Evolutionary conservation across 2,797 vertebrate genomes (phyloP), one percentile per base, ranked within the genome.

Genomic region (Serranus cabrilla): DNA sequence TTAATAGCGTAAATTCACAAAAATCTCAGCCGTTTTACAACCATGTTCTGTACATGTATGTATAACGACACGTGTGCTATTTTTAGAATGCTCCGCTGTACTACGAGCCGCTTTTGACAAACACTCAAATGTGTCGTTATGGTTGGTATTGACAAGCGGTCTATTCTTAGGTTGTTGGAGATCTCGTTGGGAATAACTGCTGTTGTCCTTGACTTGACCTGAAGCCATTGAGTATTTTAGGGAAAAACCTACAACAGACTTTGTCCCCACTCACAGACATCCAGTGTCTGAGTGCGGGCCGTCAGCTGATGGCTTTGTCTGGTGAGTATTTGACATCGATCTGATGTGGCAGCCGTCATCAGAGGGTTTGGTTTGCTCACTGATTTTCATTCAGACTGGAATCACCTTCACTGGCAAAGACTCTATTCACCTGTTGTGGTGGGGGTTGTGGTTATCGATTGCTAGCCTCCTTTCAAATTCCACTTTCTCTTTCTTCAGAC

Each of bases 401-500:
- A 18, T 39, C 4, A 18, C 62, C 63, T 23, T 74, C 71, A 42
- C 59, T 45, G 27, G 43, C 11, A 13, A 62, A 52, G 51, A 75
- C 61, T 81, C 42, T 10, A 52, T 78, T 87, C 78, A 82, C 74
- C 72, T 83, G 78, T 61, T 57, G 42, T 16, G 49, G 23, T 12
- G 21, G 18, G 6, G 45, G 16, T 10, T 2, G 27, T n/a, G 49
- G 42, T 75, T 77, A 88, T 88, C 20, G 81, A 90, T 90, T 46
- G 62, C 56, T 17, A 12, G 45, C 70, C 71, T 83, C 65, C 62
- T 17, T 60, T 71, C 64, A 71, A 70, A 64, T 84, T 75, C 45
- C 70, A 57, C 43, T 85, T 80, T 66, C 78, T 74, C 78, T 74
- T 21, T 83, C 63, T 56, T 87, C 77, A 84, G 77, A 74, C 64